Evolutionary conservation across 2,888 invertebrate genomes (phyloP).

Genomic region (Melinopterus prodromus): DNA sequence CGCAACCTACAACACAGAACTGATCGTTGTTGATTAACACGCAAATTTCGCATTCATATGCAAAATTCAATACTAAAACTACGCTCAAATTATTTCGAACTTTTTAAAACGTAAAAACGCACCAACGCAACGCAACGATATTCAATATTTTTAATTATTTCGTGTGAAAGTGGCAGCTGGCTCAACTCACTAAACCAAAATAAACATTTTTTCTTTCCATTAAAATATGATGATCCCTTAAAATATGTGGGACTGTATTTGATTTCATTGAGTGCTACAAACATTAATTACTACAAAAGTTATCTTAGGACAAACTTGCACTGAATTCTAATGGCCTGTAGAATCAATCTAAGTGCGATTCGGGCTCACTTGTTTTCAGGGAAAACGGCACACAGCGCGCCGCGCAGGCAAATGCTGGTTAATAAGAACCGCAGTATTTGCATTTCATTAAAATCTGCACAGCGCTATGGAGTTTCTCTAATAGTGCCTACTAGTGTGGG

Average conservation of each 20-base stretch:
- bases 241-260: no score
- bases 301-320: neutral
- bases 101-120: neutral
- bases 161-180: neutral
- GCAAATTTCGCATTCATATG: conserved; percentile 11
- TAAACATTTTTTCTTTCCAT: no score
- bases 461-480: neutral
- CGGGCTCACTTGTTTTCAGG: neutral
- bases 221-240: no score
- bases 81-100: conserved; percentile 4
- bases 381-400: neutral
- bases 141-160: neutral
- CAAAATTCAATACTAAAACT: conserved; percentile 8
- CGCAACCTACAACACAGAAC: neutral
- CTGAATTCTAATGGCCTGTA: neutral
- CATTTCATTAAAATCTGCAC: neutral
- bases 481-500: neutral
- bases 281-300: no score
- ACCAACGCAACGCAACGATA: neutral
- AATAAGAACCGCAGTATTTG: neutral
- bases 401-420: neutral
- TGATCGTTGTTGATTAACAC: neutral
- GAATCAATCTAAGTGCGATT: neutral
- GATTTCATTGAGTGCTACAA: no score
- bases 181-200: neutral